Percentiles rank a stretch among this genome's conserved stretches.
phyloP scores from a whole-genome alignment of 2,888 invertebrate genomes.

The Polydrusus pterygomalis region DNA sequence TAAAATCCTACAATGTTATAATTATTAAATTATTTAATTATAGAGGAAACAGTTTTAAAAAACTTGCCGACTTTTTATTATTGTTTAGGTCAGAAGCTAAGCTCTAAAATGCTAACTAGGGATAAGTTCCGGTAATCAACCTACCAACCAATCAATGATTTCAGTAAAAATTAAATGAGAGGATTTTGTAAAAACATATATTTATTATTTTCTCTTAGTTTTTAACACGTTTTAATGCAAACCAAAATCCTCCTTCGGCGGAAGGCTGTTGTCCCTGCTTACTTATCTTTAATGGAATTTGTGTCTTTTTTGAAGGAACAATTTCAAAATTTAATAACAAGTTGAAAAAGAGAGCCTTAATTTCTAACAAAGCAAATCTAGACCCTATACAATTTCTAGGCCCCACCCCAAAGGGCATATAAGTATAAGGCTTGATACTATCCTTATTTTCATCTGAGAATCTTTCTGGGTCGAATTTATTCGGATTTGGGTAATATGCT shows the following conservation, averaged over 20 bases:
- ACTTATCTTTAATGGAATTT: constrained; percentile 38
- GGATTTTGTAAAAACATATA: no score
- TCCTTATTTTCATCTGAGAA: constrained; percentile 65
- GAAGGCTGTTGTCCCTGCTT: not conserved
- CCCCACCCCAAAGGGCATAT: constrained; percentile 74
- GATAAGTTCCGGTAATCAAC: no score
- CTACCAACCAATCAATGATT: no score
- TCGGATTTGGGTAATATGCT: constrained; percentile 70
- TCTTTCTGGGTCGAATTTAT: constrained; percentile 72
- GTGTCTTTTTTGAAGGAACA: constrained; percentile 56
- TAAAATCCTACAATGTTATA: no score
- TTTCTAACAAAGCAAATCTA: constrained; percentile 65
- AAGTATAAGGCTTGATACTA: constrained; percentile 72
- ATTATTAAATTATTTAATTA: no score
- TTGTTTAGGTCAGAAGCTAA: no score
- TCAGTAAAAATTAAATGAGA: no score
- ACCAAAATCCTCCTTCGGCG: constrained; percentile 62
- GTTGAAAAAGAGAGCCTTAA: constrained; percentile 59
- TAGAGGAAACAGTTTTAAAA: no score
- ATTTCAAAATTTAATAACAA: constrained; percentile 64
- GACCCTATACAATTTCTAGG: constrained; percentile 74
- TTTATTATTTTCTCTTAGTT: not conserved
- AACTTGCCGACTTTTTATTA: no score
- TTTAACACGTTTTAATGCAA: constrained; percentile 59
- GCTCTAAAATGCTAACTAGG: no score